These are phyloP conservation scores for Tapirus terrestris DNA, from an alignment of 2,113 vertebrate species.

Conservation along the genomic window DNA sequence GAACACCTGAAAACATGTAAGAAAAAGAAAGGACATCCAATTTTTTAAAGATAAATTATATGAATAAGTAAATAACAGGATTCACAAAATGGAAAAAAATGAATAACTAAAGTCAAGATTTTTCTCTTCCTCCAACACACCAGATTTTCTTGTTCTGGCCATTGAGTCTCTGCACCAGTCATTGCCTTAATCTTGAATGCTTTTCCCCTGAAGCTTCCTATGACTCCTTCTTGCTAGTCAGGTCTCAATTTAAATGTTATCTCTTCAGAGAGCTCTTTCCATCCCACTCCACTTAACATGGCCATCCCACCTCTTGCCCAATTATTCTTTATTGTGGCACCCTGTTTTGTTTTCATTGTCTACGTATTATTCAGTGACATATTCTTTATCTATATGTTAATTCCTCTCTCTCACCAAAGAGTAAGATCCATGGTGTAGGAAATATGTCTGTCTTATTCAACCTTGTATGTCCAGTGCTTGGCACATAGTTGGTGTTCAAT, in stretches of 20 bases:
- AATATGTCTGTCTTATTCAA: neutral
- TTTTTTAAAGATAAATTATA: neutral
- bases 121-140: neutral
- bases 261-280: neutral
- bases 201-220: neutral
- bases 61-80: neutral
- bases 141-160: neutral
- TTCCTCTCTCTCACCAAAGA: neutral
- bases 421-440: neutral
- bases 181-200: neutral
- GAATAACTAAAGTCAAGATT: neutral
- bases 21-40: neutral
- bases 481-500: neutral
- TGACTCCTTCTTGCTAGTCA: neutral
- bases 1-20: neutral
- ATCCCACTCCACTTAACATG: neutral
- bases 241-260: neutral
- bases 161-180: neutral
- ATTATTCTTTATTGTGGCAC: neutral
- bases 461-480: neutral
- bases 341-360: neutral
- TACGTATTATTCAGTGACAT: neutral
- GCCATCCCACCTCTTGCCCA: neutral
- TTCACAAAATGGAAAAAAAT: conserved; percentile 4
- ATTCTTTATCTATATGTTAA: neutral